Conservation (phyloP, 2,888 invertebrate species). For the Pollenia amentaria region DNA sequence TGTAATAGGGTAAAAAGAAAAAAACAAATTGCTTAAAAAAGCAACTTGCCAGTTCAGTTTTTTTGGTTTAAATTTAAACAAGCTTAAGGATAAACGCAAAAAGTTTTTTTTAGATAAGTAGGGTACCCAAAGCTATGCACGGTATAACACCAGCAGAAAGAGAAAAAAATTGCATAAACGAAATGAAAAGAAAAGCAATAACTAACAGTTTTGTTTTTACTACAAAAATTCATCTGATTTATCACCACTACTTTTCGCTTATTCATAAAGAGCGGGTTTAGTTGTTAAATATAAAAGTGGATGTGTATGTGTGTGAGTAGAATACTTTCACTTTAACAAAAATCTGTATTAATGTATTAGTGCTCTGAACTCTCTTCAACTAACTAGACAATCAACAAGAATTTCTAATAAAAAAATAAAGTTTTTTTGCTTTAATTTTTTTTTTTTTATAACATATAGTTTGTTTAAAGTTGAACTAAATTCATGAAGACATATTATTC, state of each 20-base stretch:
- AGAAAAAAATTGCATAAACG: conserved; percentile 7
- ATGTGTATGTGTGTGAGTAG: neutral
- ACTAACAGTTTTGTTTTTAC: conserved; percentile 70
- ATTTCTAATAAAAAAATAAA: conserved; percentile 54
- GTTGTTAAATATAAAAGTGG: neutral
- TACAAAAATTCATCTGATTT: conserved; percentile 58
- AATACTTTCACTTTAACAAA: conserved; percentile 57
- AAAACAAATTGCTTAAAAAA: too few species aligned
- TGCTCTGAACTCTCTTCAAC: neutral
- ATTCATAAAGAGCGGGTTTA: neutral
- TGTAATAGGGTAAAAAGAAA: too few species aligned
- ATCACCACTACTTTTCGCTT: conserved; percentile 46
- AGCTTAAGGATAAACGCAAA: too few species aligned
- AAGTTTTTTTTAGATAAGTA: too few species aligned
- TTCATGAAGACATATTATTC: conserved; percentile 47
- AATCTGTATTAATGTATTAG: conserved; percentile 14
- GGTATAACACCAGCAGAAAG: too few species aligned
- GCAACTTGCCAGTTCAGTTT: too few species aligned
- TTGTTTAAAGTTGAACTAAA: conserved; percentile 55
- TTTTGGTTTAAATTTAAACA: too few species aligned
- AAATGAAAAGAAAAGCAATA: conserved; percentile 66
- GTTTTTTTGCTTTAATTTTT: conserved; percentile 4
- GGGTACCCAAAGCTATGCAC: too few species aligned
- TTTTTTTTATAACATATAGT: conserved; percentile 35
- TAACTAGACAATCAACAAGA: conserved; percentile 62